Evolutionary conservation across 2,888 invertebrate genomes (phyloP), one percentile per base, ranked within the genome.

Genomic region (Helleia helle): DNA sequence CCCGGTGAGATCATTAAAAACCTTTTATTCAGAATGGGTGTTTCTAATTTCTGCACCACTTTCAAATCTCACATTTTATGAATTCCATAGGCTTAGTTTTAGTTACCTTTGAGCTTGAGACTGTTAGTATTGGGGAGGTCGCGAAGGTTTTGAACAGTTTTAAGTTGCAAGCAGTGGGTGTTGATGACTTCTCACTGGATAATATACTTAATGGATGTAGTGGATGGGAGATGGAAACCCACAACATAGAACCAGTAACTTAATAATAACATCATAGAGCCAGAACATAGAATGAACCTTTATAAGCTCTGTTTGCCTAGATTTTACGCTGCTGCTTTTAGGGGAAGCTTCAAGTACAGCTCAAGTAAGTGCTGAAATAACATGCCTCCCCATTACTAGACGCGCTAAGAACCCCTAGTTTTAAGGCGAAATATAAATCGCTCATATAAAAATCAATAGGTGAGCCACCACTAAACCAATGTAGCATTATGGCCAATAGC

Each of bases 1-100:
- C 83, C 77, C 1, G 83, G 84, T 83, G 9, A 47, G 52, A 13
- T 4, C n/a, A n/a, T n/a, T n/a, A n/a, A n/a, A n/a, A n/a, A n/a
- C n/a, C n/a, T n/a, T n/a, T n/a, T n/a, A n/a, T n/a, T n/a, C n/a
- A n/a, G n/a, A n/a, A n/a, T n/a, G n/a, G n/a, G n/a, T n/a, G n/a
- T n/a, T n/a, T n/a, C n/a, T n/a, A n/a, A n/a, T n/a, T n/a, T n/a
- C n/a, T n/a, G 22, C 8, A 7, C 22, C 22, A 1, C 22, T 22
- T 6, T 22, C 22, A 22, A 22, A 22, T 22, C 2, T 22, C 22
- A 22, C 22, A 7, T 22, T 6, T 6, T 22, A 7, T 22, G 22
- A 22, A 8, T 22, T 22, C 8, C 22, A 22, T 22, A 5, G 22
- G 2, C 8, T 22, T 7, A 22, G 8, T 7, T n/a, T n/a, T n/a